Evolutionary conservation across 2,113 vertebrate genomes (phyloP), one percentile per base, ranked within the genome.

Genomic region (Spilogale gracilis): DNA sequence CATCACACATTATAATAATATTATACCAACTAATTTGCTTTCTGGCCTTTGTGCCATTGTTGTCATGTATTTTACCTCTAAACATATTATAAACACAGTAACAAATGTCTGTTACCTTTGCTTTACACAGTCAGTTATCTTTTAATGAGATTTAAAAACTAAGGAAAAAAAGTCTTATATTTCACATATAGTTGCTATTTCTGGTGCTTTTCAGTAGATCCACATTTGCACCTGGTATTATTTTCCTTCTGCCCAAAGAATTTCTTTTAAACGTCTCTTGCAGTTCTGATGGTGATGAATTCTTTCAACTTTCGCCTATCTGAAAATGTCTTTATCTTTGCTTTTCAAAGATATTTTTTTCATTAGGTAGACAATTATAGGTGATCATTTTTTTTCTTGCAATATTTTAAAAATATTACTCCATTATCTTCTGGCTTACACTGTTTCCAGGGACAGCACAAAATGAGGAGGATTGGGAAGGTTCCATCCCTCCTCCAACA

Each of bases 161-260:
- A 56, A 21, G 23, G 43, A n/a, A 58, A 93, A 90, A 90, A 38
- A 30, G 3, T 78, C 23, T 91, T 50, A 67, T 21, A 76, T 63
- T 93, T 89, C 58, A 92, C 38, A 91, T 10, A 30, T 30, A 71
- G 5, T 84, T 82, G 73, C 38, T 81, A 63, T 58, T 94, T 89
- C 17, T 60, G 32, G 11, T 86, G 27, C 9, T 94, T 78, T 78
- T 54, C 30, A 58, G 5, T 78, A 85, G 83, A 38, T 50, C 20
- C 30, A 60, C 85, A 81, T 50, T 94, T 91, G 58, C 11, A 25
- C 32, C n/a, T 86, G 48, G 9, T 71, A 74, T 96, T 94, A 85
- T 92, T 95, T 96, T 97, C 38, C 56, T 95, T 86, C n/a, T 73
- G 16, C 17, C 27, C 74, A 25, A 95, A 97, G 78, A 94, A 95